Conservation (phyloP, 1,140 invertebrate genomes). For the Anastrepha obliqua region DNA sequence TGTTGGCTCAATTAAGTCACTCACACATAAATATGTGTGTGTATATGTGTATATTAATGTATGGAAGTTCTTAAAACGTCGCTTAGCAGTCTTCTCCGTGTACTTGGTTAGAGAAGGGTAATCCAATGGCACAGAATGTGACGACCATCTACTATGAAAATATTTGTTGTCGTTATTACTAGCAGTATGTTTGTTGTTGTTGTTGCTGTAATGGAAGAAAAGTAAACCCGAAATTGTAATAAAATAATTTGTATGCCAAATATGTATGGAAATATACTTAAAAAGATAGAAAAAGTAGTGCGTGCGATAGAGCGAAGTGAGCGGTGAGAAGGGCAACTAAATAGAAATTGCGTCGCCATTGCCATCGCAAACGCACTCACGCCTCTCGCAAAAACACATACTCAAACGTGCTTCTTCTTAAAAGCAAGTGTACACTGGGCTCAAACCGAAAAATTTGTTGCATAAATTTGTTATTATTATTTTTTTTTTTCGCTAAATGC, state of each 20-base stretch:
- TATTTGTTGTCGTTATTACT: neutral
- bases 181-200: neutral
- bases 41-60: neutral
- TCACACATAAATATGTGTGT: no score
- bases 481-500: neutral
- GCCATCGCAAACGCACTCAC: neutral
- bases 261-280: neutral
- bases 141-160: neutral
- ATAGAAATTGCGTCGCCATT: neutral
- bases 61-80: neutral
- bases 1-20: neutral
- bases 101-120: neutral
- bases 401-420: neutral
- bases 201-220: constrained; percentile 22
- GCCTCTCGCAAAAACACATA: neutral
- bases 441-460: neutral
- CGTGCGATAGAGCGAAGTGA: neutral
- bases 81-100: neutral
- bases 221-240: neutral
- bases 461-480: neutral
- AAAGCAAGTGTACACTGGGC: neutral
- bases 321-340: neutral
- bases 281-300: neutral
- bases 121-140: neutral
- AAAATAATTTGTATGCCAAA: constrained; percentile 29